These are phyloP conservation scores for Eueides isabella DNA, from an alignment of 1,140 invertebrate genomes.

Conservation along the genomic window DNA sequence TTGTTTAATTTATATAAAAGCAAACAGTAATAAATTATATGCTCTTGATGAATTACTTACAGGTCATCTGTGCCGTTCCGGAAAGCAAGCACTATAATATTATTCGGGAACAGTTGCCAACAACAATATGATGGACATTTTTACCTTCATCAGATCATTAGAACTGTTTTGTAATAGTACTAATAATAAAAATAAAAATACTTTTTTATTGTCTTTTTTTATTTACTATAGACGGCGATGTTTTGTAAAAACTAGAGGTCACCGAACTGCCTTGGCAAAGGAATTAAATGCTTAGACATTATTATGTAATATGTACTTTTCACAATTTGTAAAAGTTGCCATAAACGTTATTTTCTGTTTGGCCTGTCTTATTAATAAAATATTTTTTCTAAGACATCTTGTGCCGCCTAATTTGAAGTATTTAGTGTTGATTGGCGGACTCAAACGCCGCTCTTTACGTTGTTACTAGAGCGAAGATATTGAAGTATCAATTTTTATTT, in stretches of 20 bases:
- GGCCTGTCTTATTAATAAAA: too few relatives aligned
- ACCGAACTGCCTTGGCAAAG: constrained; percentile 1
- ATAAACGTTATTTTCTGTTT: background rate
- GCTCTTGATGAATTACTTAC: constrained; percentile 37
- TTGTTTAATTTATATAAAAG: constrained; percentile 1
- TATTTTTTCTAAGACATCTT: too few relatives aligned
- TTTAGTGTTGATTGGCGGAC: too few relatives aligned
- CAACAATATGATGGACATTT: constrained; percentile 23
- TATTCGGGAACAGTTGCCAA: constrained; percentile 26
- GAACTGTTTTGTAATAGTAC: background rate
- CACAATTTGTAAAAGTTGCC: background rate
- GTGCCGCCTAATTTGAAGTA: too few relatives aligned
- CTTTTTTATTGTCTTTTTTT: background rate
- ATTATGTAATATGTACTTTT: background rate
- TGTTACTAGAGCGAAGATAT: too few relatives aligned
- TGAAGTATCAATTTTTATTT: too few relatives aligned
- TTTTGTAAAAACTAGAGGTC: background rate
- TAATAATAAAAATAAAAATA: background rate
- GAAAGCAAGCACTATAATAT: constrained; percentile 20
- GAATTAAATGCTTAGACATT: background rate
- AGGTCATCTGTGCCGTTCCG: constrained; percentile 27
- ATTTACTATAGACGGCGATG: background rate
- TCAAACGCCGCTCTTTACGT: too few relatives aligned
- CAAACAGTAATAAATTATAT: constrained; percentile 33
- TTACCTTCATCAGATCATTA: background rate